phyloP scores from a whole-genome alignment of 1,140 invertebrate genomes.

The Papilio glaucus region DNA sequence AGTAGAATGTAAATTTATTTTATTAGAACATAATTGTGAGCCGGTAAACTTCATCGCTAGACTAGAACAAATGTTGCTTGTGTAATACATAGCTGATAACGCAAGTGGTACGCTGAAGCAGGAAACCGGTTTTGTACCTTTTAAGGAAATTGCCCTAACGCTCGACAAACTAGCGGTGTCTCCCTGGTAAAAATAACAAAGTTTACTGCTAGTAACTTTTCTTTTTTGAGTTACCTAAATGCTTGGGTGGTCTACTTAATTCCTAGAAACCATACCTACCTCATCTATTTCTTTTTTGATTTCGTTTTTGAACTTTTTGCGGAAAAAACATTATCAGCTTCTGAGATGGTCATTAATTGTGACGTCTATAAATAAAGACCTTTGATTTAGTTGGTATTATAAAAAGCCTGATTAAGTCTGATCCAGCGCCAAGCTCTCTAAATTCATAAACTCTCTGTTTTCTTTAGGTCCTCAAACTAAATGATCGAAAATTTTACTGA shows the following conservation, averaged over 20 bases:
- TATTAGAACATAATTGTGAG: constrained; percentile 23
- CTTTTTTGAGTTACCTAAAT: constrained; percentile 17
- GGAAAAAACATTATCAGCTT: not conserved
- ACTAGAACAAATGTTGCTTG: constrained; percentile 34
- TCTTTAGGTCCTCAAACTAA: too few relatives aligned
- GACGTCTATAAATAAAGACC: not conserved
- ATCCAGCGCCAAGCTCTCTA: too few relatives aligned
- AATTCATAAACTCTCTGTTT: too few relatives aligned
- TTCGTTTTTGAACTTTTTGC: not conserved
- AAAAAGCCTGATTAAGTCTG: not conserved
- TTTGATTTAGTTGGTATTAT: not conserved
- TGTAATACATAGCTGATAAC: constrained; percentile 34
- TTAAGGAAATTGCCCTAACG: constrained; percentile 31
- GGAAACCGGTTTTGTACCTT: constrained; percentile 33
- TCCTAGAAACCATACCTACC: not conserved
- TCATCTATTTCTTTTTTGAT: not conserved
- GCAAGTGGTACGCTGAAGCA: constrained; percentile 18
- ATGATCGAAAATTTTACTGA: too few relatives aligned
- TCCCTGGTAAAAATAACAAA: constrained; percentile 21
- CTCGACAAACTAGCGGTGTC: constrained; percentile 26
- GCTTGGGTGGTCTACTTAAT: not conserved
- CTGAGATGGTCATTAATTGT: not conserved
- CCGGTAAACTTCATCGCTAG: constrained; percentile 17
- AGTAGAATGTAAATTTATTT: constrained; percentile 27
- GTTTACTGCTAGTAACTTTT: not conserved